Evolutionary conservation across 2,113 vertebrate genomes (phyloP).

Genomic region (Alethe castanea): DNA sequence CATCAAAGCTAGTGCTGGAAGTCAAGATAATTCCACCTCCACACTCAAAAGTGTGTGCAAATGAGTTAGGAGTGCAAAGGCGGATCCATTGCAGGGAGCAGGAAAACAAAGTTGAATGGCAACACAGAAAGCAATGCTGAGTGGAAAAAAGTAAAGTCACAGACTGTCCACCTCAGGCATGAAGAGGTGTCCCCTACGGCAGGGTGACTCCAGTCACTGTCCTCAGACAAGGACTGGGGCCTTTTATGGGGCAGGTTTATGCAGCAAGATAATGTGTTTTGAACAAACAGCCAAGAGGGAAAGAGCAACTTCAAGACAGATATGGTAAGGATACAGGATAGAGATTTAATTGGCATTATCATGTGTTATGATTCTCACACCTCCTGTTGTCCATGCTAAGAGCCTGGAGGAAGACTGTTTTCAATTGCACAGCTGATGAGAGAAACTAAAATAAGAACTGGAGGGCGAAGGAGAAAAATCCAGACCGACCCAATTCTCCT

Average conservation of each 20-base stretch:
- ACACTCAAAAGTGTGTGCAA: not conserved
- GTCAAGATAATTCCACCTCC: not conserved
- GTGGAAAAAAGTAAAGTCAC: not conserved
- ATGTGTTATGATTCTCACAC: not conserved
- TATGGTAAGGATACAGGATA: not conserved
- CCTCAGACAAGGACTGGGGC: not conserved
- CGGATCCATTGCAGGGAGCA: not conserved
- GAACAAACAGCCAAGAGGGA: not conserved
- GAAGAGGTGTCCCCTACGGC: accelerated
- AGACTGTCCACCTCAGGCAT: no score
- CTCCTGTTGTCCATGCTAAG: not conserved
- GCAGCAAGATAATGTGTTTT: not conserved
- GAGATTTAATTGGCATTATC: not conserved
- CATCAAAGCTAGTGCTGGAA: not conserved
- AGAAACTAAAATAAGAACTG: constrained; percentile 24
- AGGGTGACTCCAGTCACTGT: not conserved
- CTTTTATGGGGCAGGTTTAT: not conserved
- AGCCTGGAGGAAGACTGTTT: not conserved
- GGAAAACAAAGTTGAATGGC: not conserved
- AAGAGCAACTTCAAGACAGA: not conserved
- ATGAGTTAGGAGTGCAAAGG: not conserved
- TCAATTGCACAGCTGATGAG: not conserved
- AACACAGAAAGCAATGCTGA: not conserved
- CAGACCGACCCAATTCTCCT: not conserved
- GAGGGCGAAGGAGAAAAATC: not conserved